These are phyloP conservation scores for Phycodurus eques DNA, from an alignment of 2,113 vertebrate species.

Conservation along the genomic window DNA sequence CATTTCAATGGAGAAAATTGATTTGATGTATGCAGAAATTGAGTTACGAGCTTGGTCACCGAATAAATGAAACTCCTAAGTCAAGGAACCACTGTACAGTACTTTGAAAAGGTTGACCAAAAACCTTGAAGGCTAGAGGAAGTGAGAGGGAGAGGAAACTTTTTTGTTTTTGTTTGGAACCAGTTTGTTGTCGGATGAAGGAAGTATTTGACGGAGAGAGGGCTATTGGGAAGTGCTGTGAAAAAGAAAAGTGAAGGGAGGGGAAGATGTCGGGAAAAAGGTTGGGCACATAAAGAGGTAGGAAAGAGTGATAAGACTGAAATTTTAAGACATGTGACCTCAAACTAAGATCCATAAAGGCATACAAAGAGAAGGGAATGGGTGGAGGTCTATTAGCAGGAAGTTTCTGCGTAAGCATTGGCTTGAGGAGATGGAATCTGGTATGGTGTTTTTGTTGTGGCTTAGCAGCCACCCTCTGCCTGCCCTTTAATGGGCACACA, in stretches of 20 bases:
- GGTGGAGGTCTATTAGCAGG: slow-evolving; percentile 57
- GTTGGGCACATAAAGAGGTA: not conserved
- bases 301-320: not conserved
- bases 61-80: not conserved
- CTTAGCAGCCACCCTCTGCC: slow-evolving; percentile 24
- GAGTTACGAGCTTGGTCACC: not conserved
- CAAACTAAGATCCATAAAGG: slow-evolving; percentile 7
- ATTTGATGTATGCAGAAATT: too few species aligned
- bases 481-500: slow-evolving; percentile 33
- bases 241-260: slow-evolving; percentile 1
- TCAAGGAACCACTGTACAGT: not conserved
- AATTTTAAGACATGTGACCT: not conserved
- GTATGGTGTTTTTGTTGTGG: slow-evolving; percentile 60
- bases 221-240: slow-evolving; percentile 2
- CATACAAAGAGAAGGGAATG: slow-evolving; percentile 13
- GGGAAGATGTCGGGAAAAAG: slow-evolving; percentile 5
- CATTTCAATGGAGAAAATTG: too few species aligned
- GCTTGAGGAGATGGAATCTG: slow-evolving; percentile 60
- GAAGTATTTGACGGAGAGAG: not conserved
- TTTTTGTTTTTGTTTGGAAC: not conserved
- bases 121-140: not conserved
- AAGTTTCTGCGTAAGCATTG: slow-evolving; percentile 59
- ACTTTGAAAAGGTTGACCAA: not conserved
- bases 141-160: not conserved
- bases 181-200: not conserved